Percentiles rank a stretch among this genome's conserved stretches.
These are phyloP conservation scores for Probosciger aterrimus DNA, from an alignment of 2,113 vertebrate species.

Conservation along the genomic window DNA sequence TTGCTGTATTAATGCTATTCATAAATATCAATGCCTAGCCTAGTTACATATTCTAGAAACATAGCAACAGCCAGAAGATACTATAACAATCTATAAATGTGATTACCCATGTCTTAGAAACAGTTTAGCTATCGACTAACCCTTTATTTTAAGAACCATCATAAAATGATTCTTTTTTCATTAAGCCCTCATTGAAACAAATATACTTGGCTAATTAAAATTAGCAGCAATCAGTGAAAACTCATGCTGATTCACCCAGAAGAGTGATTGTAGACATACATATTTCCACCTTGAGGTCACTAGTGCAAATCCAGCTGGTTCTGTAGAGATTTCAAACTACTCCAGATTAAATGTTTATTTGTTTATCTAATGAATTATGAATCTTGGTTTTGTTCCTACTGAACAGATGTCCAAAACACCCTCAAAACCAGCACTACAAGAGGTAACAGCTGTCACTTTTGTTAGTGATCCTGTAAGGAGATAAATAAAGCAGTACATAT, in stretches of 20 bases:
- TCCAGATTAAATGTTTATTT: constrained; percentile 3
- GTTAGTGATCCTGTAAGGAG: background rate
- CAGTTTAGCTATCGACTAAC: background rate
- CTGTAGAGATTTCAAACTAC: background rate
- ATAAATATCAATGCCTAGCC: background rate
- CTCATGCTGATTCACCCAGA: background rate
- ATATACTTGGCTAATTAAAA: background rate
- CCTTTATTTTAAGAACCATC: background rate
- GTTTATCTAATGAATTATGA: background rate
- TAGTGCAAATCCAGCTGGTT: background rate
- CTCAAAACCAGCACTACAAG: background rate
- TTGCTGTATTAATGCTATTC: background rate
- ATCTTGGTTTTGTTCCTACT: background rate
- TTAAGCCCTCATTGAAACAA: background rate
- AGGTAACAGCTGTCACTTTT: background rate
- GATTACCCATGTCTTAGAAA: background rate
- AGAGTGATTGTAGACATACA: background rate
- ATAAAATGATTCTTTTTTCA: background rate
- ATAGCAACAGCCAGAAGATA: background rate
- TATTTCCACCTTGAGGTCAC: constrained; percentile 6
- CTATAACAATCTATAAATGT: background rate
- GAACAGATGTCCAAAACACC: background rate
- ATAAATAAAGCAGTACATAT: background rate
- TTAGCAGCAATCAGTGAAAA: background rate
- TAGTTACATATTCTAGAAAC: background rate